Percentiles rank a stretch among this genome's conserved stretches.
These are phyloP conservation scores for Gallinago undulata DNA, from an alignment of 2,113 vertebrate genomes.

Conservation along the genomic window DNA sequence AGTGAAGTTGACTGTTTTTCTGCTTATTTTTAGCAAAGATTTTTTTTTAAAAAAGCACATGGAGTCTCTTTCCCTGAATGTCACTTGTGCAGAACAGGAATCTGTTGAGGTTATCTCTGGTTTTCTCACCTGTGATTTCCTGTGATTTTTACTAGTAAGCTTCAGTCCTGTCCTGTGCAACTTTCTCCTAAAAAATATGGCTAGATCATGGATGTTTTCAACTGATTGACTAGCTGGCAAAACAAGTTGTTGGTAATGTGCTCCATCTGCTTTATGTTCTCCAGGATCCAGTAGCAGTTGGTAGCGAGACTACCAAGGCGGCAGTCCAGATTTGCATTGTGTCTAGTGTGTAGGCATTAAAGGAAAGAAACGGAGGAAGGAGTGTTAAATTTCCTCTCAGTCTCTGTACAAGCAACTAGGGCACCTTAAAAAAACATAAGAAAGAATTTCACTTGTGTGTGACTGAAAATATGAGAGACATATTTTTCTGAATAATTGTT, in stretches of 20 bases:
- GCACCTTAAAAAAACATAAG: background rate
- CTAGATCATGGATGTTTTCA: constrained; percentile 8
- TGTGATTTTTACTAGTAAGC: background rate
- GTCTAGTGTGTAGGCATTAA: constrained; percentile 27
- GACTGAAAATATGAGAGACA: background rate
- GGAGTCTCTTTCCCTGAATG: background rate
- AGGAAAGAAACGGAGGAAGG: background rate
- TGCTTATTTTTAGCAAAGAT: background rate
- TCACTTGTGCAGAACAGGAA: background rate
- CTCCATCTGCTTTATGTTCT: constrained; percentile 61
- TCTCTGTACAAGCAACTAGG: background rate
- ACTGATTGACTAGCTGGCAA: constrained; percentile 40
- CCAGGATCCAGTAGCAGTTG: constrained; percentile 49
- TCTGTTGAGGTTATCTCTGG: background rate
- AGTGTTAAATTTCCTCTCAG: background rate
- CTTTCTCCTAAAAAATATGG: background rate
- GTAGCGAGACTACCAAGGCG: constrained; percentile 3
- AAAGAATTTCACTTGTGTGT: background rate
- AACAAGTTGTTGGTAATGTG: constrained; percentile 17
- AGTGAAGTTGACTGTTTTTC: background rate
- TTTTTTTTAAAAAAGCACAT: background rate
- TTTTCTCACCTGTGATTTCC: background rate
- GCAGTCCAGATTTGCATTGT: constrained; percentile 35
- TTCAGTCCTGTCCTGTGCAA: background rate
- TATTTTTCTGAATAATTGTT: constrained; percentile 6